Percentiles rank a stretch among this genome's conserved stretches.
phyloP scores from a whole-genome alignment of 2,797 vertebrate species.

The Microctenopoma steveboyesi region DNA sequence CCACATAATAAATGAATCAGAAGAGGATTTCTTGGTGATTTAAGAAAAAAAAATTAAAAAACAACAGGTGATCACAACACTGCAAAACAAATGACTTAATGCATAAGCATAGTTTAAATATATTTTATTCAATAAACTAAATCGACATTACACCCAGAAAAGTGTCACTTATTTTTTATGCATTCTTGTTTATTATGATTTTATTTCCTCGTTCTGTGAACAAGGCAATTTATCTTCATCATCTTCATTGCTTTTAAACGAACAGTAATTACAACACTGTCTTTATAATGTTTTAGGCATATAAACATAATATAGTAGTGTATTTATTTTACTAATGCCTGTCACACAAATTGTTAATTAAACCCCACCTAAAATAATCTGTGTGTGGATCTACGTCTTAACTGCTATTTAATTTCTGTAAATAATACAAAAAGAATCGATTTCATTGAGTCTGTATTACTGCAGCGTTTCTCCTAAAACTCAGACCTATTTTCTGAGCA shows the following conservation, averaged over 20 bases:
- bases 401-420: background rate
- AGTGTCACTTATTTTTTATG: background rate
- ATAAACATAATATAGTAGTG: background rate
- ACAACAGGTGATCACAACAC: background rate
- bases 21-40: background rate
- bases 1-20: background rate
- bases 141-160: background rate
- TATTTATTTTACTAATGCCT: background rate
- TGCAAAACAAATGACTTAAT: background rate
- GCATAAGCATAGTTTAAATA: background rate
- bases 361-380: slow-evolving; percentile 2
- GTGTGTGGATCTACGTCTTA: background rate
- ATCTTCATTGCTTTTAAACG: background rate
- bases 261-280: background rate
- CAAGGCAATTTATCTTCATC: background rate
- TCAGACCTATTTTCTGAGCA: slow-evolving; percentile 32
- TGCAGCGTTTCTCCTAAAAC: slow-evolving; percentile 28
- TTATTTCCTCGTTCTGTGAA: background rate
- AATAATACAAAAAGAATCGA: background rate
- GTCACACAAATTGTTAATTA: background rate
- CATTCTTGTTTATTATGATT: background rate
- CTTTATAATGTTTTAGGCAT: no score
- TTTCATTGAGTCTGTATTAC: background rate
- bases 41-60: background rate
- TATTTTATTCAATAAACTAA: background rate